Evolutionary conservation across 2,888 invertebrate genomes (phyloP), one percentile per base, ranked within the genome.

Genomic region (Spialia ferax): DNA sequence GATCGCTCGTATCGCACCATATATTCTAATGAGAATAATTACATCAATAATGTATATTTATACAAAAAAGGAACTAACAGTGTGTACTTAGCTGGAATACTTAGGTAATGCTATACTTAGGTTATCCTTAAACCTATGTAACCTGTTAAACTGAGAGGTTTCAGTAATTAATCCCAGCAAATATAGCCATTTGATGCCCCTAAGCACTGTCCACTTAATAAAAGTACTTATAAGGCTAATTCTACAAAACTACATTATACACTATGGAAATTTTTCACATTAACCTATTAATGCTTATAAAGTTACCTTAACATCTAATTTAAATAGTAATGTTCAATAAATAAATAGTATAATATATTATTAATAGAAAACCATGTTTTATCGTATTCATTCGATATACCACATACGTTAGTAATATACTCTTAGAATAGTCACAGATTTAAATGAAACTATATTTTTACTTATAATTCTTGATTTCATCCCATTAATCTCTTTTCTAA

Each of bases 331-430:
- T 80, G 81, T 82, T 88, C 80, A 93, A 93, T 93, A 91, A 93
- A 93, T 93, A 93, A 92, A 90, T 92, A 89, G 86, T 84, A 91
- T 91, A n/a, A n/a, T n/a, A 91, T 91, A 91, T 91, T 91, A 91
- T 91, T 92, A 92, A 83, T 85, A 82, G 84, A 80, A 82, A 81
- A 79, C 73, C 70, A 75, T 78, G 81, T 76, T 82, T 74, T 74
- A 63, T 76, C 71, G 71, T 75, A 74, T 72, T 71, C 75, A 74
- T 79, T 79, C 75, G 74, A 71, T 61, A 73, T 78, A 80, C 76
- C 63, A 65, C 66, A 71, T 57, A 7, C 15, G 15, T 42, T 60
- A 70, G 69, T 69, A 62, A 69, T 68, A 66, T 69, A 60, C 69
- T 63, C 60, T 68, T 29, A 62, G 35, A 71, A 66, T 65, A 61